A percentile compares a stretch with the other conserved stretches of the same genome.
phyloP scores from a whole-genome alignment of 2,113 vertebrate species.

The Saccopteryx leptura region DNA sequence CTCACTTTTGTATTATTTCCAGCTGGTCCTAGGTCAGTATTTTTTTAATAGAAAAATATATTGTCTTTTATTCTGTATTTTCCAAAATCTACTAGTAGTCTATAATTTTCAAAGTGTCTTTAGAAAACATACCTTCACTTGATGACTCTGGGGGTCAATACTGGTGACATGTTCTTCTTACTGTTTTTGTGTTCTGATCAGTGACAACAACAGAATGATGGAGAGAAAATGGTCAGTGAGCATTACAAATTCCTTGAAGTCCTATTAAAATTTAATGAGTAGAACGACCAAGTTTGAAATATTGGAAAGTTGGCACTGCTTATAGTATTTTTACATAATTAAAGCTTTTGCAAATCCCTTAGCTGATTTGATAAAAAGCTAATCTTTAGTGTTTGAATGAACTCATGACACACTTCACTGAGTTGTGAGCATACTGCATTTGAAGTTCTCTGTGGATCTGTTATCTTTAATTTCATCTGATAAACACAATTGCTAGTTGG shows the following conservation, averaged over 20 bases:
- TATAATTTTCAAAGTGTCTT: neutral
- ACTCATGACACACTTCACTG: neutral
- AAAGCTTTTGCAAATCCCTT: neutral
- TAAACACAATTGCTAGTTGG: neutral
- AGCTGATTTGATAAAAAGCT: neutral
- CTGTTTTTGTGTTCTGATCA: neutral
- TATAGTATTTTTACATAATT: neutral
- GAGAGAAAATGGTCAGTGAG: neutral
- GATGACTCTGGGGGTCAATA: neutral
- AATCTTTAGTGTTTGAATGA: neutral
- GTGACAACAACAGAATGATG: neutral
- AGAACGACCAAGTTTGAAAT: neutral
- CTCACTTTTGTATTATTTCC: neutral
- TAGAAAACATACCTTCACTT: neutral
- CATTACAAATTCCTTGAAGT: neutral
- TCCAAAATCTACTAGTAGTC: neutral
- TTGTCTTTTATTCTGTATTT: neutral
- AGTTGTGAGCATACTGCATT: neutral
- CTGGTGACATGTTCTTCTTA: fast-evolving
- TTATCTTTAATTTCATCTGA: neutral
- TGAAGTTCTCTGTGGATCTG: neutral
- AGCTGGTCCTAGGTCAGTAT: neutral
- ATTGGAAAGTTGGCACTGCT: neutral
- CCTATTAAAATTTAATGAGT: neutral
- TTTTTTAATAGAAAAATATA: neutral